Conservation (phyloP, 2,113 vertebrate species). For the Abramis brama region DNA sequence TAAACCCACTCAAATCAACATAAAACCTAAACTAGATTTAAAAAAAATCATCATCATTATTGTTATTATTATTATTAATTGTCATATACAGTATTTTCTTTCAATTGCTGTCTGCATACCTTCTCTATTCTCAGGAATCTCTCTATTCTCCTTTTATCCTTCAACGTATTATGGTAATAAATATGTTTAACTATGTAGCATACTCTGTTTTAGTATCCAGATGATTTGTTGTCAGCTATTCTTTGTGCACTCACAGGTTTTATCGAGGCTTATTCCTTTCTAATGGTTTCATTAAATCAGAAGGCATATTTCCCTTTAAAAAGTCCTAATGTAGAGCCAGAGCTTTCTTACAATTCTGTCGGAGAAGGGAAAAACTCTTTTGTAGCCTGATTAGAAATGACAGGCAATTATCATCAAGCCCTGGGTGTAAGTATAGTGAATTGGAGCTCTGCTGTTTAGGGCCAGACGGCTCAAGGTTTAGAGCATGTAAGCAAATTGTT, state of each 20-base stretch:
- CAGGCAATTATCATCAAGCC: slow-evolving; percentile 68
- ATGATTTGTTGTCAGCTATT: slow-evolving; percentile 20
- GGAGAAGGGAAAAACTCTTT: slow-evolving; percentile 59
- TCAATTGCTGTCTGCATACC: not conserved
- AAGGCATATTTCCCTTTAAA: not conserved
- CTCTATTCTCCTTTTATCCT: not conserved
- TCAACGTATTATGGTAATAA: not conserved
- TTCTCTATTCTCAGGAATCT: not conserved
- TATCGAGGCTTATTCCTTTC: not conserved
- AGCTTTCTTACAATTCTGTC: slow-evolving; percentile 18
- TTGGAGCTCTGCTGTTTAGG: slow-evolving; percentile 44
- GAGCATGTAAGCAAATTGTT: not conserved
- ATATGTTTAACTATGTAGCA: not conserved
- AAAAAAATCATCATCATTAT: too few species aligned
- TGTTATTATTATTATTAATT: too few species aligned
- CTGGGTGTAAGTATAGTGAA: slow-evolving; percentile 62
- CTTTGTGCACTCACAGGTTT: slow-evolving; percentile 2
- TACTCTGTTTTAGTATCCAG: not conserved
- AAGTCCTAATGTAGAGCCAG: not conserved
- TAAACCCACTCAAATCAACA: too few species aligned
- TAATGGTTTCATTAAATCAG: slow-evolving; percentile 10
- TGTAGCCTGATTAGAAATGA: slow-evolving; percentile 63
- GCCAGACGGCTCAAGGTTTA: slow-evolving; percentile 19
- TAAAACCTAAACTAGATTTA: too few species aligned
- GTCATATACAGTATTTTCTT: not conserved